Percentiles rank a stretch among this genome's conserved stretches.
phyloP scores from a whole-genome alignment of 1,140 invertebrate genomes.

The Lepidurus couesii region DNA sequence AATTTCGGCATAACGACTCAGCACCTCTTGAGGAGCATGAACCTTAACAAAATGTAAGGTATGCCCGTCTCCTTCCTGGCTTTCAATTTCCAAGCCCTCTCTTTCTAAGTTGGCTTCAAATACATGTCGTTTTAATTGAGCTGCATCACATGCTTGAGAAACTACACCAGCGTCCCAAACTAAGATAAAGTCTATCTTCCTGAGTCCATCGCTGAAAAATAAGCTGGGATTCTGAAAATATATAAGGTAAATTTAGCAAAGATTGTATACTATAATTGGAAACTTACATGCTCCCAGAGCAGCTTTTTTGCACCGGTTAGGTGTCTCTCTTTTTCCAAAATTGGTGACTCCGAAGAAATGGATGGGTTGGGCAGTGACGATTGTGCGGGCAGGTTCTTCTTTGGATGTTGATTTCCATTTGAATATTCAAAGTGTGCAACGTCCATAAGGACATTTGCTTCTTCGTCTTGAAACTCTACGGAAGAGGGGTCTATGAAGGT shows the following conservation, averaged over 20 bases:
- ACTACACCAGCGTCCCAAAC: slow-evolving; percentile 58
- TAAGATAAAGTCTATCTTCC: slow-evolving; percentile 70
- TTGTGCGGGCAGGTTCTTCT: background rate
- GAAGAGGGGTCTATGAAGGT: slow-evolving; percentile 7
- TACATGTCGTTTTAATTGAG: slow-evolving; percentile 39
- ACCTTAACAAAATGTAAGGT: slow-evolving; percentile 59
- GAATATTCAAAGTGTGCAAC: background rate
- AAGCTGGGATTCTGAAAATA: slow-evolving; percentile 32
- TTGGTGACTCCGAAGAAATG: background rate
- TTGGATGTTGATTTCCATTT: background rate
- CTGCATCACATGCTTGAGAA: slow-evolving; percentile 35
- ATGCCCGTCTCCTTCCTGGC: slow-evolving; percentile 38
- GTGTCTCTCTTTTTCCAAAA: slow-evolving; percentile 2
- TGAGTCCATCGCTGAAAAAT: slow-evolving; percentile 56
- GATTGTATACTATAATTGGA: background rate
- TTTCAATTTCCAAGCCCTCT: slow-evolving; percentile 45
- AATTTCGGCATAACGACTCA: slow-evolving; percentile 85
- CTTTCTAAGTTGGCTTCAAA: slow-evolving; percentile 44
- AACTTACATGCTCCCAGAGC: slow-evolving; percentile 1
- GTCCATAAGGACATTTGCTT: background rate
- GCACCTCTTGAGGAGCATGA: slow-evolving; percentile 76
- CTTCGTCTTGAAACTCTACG: background rate
- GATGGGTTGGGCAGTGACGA: background rate
- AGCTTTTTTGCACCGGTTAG: background rate
- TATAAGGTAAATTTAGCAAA: background rate